These are phyloP conservation scores for Symphodus melops DNA, from an alignment of 2,113 vertebrate species.

Conservation along the genomic window DNA sequence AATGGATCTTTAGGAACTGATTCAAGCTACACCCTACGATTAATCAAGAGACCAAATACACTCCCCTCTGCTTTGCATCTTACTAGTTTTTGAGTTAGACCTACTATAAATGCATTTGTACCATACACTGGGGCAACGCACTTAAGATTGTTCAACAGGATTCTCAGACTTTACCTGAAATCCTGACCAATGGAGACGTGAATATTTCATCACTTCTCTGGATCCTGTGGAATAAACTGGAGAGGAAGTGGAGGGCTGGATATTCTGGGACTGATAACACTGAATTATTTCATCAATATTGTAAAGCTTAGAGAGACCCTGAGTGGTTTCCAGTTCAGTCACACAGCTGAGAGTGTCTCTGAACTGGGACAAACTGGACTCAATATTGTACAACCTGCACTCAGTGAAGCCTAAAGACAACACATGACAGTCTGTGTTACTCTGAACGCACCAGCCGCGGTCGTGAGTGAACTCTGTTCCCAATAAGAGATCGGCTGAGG, in stretches of 20 bases:
- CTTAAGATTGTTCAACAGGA: background rate
- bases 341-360: background rate
- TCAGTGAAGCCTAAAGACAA: background rate
- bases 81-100: too few species aligned
- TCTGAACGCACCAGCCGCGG: too few species aligned
- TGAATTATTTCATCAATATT: constrained; percentile 40
- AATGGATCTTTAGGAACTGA: too few species aligned
- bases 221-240: background rate
- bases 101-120: too few species aligned
- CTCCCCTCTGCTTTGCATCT: background rate
- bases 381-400: constrained; percentile 10
- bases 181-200: background rate
- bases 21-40: background rate
- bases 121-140: background rate
- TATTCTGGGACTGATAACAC: constrained; percentile 23
- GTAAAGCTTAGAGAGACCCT: constrained; percentile 13
- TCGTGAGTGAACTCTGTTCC: background rate
- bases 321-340: constrained; percentile 24
- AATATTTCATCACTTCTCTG: constrained; percentile 28
- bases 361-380: constrained; percentile 33
- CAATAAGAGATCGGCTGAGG: background rate
- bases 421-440: background rate
- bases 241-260: background rate
- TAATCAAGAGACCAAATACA: too few species aligned
- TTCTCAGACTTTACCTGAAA: background rate